Conservation (phyloP, 2,113 vertebrate species). For the Hassar affinis region DNA sequence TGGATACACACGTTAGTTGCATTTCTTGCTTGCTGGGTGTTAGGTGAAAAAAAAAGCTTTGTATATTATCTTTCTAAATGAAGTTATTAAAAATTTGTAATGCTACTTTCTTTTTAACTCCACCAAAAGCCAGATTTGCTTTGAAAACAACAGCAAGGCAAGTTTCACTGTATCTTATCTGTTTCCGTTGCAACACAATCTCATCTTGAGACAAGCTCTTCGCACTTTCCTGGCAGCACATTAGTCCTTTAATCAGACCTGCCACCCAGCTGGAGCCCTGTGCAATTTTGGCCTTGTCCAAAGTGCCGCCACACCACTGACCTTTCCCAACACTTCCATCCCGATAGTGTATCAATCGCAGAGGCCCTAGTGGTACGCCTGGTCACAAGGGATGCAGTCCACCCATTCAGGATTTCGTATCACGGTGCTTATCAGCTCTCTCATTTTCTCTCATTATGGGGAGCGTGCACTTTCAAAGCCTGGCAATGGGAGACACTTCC, state of each 20-base stretch:
- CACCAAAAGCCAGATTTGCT: neutral
- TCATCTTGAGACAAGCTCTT: constrained; percentile 28
- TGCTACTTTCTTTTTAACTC: neutral
- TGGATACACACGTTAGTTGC: neutral
- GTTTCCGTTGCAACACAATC: constrained; percentile 11
- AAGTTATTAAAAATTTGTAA: neutral
- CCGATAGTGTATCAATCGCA: constrained; percentile 63
- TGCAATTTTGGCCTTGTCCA: constrained; percentile 13
- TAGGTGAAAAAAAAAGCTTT: too few relatives aligned
- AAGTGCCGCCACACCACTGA: constrained; percentile 56
- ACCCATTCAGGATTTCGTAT: constrained; percentile 65
- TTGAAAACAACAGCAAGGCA: neutral
- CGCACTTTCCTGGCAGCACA: constrained; percentile 10
- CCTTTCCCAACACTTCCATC: constrained; percentile 59
- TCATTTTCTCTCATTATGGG: constrained; percentile 75
- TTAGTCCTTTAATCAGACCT: constrained; percentile 57
- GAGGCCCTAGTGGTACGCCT: constrained; percentile 43
- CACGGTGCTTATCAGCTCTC: constrained; percentile 66
- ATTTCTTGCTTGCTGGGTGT: neutral
- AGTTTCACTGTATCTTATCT: constrained; percentile 37
- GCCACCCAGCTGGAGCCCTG: constrained; percentile 41
- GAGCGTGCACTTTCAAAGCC: constrained; percentile 68
- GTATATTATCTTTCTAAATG: neutral
- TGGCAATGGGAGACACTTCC: constrained; percentile 31
- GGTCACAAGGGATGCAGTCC: constrained; percentile 58